Conservation (phyloP, 2,113 vertebrate genomes). For the Gallinago media region DNA sequence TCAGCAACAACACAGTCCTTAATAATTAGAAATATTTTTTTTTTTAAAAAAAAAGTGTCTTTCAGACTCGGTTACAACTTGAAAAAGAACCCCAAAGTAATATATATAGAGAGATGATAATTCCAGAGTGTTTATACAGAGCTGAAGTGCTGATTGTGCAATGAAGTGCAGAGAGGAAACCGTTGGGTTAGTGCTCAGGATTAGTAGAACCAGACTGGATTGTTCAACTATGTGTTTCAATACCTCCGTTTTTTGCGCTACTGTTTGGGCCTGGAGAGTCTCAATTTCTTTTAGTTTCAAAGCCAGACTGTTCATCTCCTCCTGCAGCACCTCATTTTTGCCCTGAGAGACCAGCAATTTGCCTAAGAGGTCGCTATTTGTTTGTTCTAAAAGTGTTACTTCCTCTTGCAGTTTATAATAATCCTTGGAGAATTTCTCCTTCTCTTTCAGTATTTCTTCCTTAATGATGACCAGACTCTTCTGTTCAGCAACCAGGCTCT, state of each 20-base stretch:
- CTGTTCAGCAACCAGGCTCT: conserved; percentile 63
- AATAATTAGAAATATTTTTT: neutral
- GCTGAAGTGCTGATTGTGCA: conserved; percentile 54
- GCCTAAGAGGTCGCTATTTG: conserved; percentile 73
- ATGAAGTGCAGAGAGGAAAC: conserved; percentile 60
- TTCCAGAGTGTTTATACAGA: neutral
- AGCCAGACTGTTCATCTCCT: conserved; percentile 81
- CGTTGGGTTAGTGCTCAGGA: conserved; percentile 68
- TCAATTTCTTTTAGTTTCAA: conserved; percentile 84
- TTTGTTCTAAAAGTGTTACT: conserved; percentile 63
- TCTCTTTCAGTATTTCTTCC: conserved; percentile 67
- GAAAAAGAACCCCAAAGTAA: neutral
- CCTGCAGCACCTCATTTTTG: conserved; percentile 78
- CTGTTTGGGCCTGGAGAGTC: conserved; percentile 83
- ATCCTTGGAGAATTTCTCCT: conserved; percentile 60
- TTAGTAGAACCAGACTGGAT: conserved; percentile 65
- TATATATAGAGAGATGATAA: neutral
- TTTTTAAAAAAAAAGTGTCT: neutral
- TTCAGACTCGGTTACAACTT: neutral
- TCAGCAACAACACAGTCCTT: neutral
- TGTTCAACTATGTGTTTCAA: conserved; percentile 42
- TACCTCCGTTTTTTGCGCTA: conserved; percentile 88
- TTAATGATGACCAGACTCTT: conserved; percentile 44
- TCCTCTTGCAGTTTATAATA: conserved; percentile 64
- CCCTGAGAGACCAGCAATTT: conserved; percentile 76